Base-by-base conservation (phyloP, 2,797 vertebrate genomes). In the Poeciliopsis infans region DNA sequence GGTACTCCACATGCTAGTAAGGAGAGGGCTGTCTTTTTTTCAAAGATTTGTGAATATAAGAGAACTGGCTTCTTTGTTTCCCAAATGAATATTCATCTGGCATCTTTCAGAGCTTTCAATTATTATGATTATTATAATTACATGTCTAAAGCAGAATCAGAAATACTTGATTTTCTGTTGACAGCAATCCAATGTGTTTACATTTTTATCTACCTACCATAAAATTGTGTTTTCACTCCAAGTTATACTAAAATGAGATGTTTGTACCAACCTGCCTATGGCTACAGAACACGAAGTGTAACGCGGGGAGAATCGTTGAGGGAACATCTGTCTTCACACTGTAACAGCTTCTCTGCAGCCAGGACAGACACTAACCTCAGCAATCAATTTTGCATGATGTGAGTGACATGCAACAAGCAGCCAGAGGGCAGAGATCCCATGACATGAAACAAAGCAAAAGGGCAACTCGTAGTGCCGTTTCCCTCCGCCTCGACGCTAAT, bases 351-450 rank as follows among this genome's bases (percentile, higher is more conserved):
- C 81, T 87, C 80, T 46, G 79, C 73, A 55, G 83, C 78, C 33
- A 49, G 73, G 80, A 55, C 81, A 33, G 81, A 89, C 86, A 85
- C 76, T 45, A 84, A 77, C 69, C 82, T 73, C 78, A 33, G 57
- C 78, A 85, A 92, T 93, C 87, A 89, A 86, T 93, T 93, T 90
- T 92, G 87, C 88, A 88, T 86, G 87, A 93, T 69, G 75, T 49
- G 79, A 88, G 91, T 81, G 85, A 90, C 88, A 88, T 71, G 69
- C 84, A 90, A 92, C 90, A 87, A 84, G 84, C 76, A 85, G 78
- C 87, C 81, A 78, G 86, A 31, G 87, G 87, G 88, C 81, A 85
- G 74, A 39, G 86, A 86, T 86, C 88, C 66, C 64, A 79, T 83
- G 83, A 79, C 82, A 86, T 72, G 83, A 90, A 91, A 90, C 74